These are phyloP conservation scores for Cerastis leucographa DNA, from an alignment of 2,888 invertebrate species.

Conservation along the genomic window DNA sequence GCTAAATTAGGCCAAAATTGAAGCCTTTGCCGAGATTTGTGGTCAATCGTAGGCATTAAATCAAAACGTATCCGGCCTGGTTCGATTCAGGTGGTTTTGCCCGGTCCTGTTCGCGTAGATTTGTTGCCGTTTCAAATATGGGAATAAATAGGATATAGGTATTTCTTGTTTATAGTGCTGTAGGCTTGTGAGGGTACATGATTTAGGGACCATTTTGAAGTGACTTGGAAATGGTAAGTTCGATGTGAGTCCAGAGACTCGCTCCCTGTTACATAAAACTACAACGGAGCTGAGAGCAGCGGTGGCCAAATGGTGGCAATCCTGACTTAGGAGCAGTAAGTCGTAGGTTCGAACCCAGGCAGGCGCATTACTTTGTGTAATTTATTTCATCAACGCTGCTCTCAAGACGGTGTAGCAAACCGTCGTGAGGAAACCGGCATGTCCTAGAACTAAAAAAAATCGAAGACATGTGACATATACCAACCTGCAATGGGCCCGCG, in stretches of 20 bases:
- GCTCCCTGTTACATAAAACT: not conserved
- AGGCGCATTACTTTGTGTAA: no score
- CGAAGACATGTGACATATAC: no score
- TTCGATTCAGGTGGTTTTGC: constrained; percentile 45
- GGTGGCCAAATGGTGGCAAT: no score
- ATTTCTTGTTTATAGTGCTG: constrained; percentile 6
- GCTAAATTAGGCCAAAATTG: constrained; percentile 63
- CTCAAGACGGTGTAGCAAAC: no score
- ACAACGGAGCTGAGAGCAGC: no score
- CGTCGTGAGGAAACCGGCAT: no score
- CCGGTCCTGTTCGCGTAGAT: constrained; percentile 35
- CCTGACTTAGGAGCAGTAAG: no score
- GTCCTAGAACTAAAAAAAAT: no score
- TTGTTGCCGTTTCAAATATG: constrained; percentile 49
- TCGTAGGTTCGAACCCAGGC: no score
- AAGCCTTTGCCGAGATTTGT: constrained; percentile 54
- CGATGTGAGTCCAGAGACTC: not conserved
- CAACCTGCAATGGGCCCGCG: no score
- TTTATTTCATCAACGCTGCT: no score
- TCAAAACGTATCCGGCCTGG: constrained; percentile 62
- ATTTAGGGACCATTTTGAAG: not conserved
- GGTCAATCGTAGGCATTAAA: constrained; percentile 61
- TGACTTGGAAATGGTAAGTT: not conserved
- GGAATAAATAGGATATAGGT: constrained; percentile 7
- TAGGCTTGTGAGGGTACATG: not conserved